Percentiles rank a stretch among this genome's conserved stretches.
phyloP scores from a whole-genome alignment of 1,140 invertebrate genomes.

The Piezodorus guildinii region DNA sequence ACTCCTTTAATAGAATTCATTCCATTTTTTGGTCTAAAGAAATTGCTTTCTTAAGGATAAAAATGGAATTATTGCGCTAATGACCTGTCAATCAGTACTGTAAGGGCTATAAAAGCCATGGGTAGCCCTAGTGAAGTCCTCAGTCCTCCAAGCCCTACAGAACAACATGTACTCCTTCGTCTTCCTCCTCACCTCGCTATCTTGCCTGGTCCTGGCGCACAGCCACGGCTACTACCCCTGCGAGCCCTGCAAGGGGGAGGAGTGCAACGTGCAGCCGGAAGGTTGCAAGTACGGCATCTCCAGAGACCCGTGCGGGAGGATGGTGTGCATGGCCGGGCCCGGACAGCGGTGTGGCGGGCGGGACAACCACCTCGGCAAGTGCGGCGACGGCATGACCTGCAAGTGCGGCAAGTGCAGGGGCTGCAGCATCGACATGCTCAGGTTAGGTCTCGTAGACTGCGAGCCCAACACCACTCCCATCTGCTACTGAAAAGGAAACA shows the following conservation, averaged over 20 bases:
- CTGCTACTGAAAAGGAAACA: background rate
- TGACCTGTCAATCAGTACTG: too few relatives aligned
- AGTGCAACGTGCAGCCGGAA: conserved; percentile 24
- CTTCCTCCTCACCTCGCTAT: too few relatives aligned
- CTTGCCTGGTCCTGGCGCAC: background rate
- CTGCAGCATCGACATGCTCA: conserved; percentile 25
- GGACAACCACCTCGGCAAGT: conserved; percentile 27
- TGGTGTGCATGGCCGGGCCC: conserved; percentile 28
- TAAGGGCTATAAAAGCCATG: too few relatives aligned
- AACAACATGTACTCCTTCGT: too few relatives aligned
- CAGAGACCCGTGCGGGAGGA: conserved; percentile 27
- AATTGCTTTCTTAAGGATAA: too few relatives aligned
- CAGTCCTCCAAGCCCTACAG: too few relatives aligned
- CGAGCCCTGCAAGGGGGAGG: conserved; percentile 23
- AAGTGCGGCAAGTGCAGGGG: conserved; percentile 29
- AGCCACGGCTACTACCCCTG: background rate
- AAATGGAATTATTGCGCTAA: too few relatives aligned
- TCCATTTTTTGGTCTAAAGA: too few relatives aligned
- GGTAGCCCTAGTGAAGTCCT: too few relatives aligned
- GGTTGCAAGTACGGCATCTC: conserved; percentile 26
- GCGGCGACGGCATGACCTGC: conserved; percentile 31
- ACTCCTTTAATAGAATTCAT: too few relatives aligned
- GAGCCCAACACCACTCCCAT: background rate
- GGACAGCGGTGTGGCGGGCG: conserved; percentile 29
- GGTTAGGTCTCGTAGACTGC: conserved; percentile 5